Conservation (phyloP, 2,888 invertebrate species). For the Lepas anatifera region DNA sequence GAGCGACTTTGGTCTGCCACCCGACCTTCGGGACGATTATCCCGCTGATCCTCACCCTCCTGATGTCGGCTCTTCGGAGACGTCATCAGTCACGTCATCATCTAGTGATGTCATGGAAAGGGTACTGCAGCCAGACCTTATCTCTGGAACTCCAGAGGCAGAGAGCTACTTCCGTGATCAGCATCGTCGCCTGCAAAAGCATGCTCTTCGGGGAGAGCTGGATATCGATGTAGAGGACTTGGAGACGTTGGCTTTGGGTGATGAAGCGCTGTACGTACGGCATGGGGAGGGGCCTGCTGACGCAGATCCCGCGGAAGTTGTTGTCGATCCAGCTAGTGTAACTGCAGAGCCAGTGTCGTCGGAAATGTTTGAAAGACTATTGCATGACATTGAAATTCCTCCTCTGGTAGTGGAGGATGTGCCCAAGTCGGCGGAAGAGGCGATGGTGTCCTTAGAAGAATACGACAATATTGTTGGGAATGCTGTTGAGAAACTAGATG, state of each 20-base stretch:
- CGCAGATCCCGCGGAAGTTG: no score
- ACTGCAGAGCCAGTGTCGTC: no score
- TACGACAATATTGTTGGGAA: no score
- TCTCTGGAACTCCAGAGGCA: constrained; percentile 20
- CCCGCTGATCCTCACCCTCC: constrained; percentile 13
- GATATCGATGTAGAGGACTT: neutral
- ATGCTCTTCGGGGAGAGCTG: neutral
- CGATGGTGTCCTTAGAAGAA: no score
- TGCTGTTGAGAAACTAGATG: no score
- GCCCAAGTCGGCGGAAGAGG: no score
- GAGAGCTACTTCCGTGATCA: constrained; percentile 21
- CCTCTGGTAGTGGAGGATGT: no score
- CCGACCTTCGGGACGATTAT: neutral
- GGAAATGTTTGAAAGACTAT: no score
- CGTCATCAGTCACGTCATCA: neutral
- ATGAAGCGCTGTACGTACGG: neutral
- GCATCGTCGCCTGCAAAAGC: neutral
- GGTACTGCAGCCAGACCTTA: constrained; percentile 20
- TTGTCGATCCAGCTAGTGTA: no score
- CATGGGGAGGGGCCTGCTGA: no score
- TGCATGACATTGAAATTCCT: no score
- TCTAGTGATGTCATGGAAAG: constrained; percentile 12
- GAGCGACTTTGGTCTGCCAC: neutral
- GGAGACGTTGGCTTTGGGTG: neutral
- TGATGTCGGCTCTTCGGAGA: constrained; percentile 4